These are phyloP conservation scores for Lophochroa leadbeateri DNA, from an alignment of 2,113 vertebrate genomes.

Conservation along the genomic window DNA sequence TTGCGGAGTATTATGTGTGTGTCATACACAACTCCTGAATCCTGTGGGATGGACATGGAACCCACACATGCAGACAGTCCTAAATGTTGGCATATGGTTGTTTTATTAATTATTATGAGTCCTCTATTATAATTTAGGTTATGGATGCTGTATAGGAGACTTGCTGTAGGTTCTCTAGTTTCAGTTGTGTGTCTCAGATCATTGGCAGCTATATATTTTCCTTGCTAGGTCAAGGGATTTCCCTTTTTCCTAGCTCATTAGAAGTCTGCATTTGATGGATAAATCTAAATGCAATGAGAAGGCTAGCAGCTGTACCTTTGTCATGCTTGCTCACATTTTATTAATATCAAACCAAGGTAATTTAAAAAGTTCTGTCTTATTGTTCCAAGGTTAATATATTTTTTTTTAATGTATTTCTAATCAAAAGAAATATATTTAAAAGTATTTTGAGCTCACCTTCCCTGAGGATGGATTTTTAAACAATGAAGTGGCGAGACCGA, in stretches of 20 bases:
- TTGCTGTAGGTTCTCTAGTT: not conserved
- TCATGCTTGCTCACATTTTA: conserved; percentile 22
- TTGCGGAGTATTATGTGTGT: not conserved
- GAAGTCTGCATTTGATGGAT: conserved; percentile 37
- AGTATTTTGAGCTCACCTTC: conserved; percentile 29
- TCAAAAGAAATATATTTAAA: conserved; percentile 36
- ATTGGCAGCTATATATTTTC: conserved; percentile 52
- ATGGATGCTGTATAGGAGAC: not conserved
- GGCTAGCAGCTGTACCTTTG: conserved; percentile 36
- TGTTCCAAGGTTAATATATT: conserved; percentile 42
- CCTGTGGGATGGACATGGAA: not conserved
- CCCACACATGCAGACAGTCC: not conserved
- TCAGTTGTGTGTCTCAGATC: not conserved
- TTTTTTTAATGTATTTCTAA: conserved; percentile 31
- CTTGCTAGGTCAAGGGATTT: conserved; percentile 45
- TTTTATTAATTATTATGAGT: not conserved
- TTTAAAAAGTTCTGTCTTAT: conserved; percentile 15
- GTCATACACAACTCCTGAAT: not conserved
- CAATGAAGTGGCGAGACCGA: conserved; percentile 16
- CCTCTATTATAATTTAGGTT: not conserved
- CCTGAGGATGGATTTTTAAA: conserved; percentile 31
- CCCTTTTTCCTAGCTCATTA: conserved; percentile 42
- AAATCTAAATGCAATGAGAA: conserved; percentile 44
- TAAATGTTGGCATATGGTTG: not conserved
- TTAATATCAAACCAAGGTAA: conserved; percentile 32